These are phyloP conservation scores for Callopanchax toddi DNA, from an alignment of 2,113 vertebrate species.

Conservation along the genomic window DNA sequence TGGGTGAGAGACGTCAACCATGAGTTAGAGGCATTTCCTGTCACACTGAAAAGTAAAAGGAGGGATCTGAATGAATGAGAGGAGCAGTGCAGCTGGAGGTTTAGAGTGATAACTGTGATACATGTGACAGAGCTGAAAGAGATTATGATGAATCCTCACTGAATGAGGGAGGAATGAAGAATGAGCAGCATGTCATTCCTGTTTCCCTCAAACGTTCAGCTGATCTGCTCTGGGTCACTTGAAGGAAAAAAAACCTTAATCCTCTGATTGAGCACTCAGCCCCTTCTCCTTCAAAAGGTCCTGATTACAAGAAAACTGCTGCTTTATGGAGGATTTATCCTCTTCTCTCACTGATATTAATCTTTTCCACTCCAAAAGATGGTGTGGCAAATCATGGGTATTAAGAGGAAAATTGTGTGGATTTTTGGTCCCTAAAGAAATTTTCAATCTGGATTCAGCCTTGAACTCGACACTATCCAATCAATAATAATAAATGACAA, in stretches of 20 bases:
- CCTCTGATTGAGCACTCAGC: slow-evolving; percentile 55
- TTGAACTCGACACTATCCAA: slow-evolving; percentile 49
- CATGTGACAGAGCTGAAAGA: slow-evolving; percentile 41
- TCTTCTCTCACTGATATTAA: slow-evolving; percentile 58
- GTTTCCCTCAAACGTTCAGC: slow-evolving; percentile 31
- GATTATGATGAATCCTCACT: slow-evolving; percentile 54
- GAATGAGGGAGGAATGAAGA: slow-evolving; percentile 24
- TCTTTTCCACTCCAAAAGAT: slow-evolving; percentile 50
- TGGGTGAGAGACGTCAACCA: slow-evolving; percentile 5
- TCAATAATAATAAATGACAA: slow-evolving; percentile 53
- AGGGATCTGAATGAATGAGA: background rate
- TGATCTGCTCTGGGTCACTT: slow-evolving; percentile 27
- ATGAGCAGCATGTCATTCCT: slow-evolving; percentile 26
- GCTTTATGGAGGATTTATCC: slow-evolving; percentile 56
- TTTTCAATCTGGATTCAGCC: slow-evolving; percentile 51
- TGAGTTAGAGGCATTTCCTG: slow-evolving; percentile 23
- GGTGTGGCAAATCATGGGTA: background rate
- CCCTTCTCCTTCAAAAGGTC: slow-evolving; percentile 10
- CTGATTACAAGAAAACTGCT: slow-evolving; percentile 65
- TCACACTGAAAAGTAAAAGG: background rate
- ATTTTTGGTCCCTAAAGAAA: slow-evolving; percentile 46
- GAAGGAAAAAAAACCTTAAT: slow-evolving; percentile 33
- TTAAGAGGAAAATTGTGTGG: slow-evolving; percentile 46
- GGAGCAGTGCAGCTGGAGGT: slow-evolving; percentile 32
- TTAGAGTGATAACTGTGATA: slow-evolving; percentile 18